Evolutionary conservation across 1,140 invertebrate genomes (phyloP), one percentile per base, ranked within the genome.

Genomic region (Colletes gigas): DNA sequence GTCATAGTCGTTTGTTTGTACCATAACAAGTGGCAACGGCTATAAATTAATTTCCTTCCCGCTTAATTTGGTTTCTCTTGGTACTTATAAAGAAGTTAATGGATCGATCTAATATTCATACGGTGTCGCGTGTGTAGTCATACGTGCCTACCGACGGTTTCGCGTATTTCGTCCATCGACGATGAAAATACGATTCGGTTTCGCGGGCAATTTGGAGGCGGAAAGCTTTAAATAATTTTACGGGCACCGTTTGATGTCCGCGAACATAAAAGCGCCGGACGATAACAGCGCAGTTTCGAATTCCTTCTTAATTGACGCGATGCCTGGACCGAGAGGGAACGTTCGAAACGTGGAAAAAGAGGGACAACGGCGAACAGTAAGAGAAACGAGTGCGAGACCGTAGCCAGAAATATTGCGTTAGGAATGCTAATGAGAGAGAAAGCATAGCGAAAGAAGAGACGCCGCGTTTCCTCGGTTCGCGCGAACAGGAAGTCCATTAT

Each of bases 391-490:
- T 39, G 30, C 1, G 50, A 74, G 62, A n/a, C 47, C 55, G 57
- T 30, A 30, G 55, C 55, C 50, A 82, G 71, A 82, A 82, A 78
- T 73, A 68, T 78, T 71, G 80, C 65, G 70, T 80, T 78, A 78
- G 60, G 55, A 69, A 84, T 78, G 74, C 69, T 82, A 66, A 78
- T 82, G 81, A 79, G 75, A 78, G 52, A 21, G 69, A 68, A 65
- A 47, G 59, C 19, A 12, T 15, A 30, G 55, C n/a, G 50, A 55
- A 66, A 81, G 65, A 52, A 54, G 79, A 39, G 41, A 54, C 8
- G 73, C 65, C 44, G 50, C 52, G 21, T 54, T 50, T 41, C 7
- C 78, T 52, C 55, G 55, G 63, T 81, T 47, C 65, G 15, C 79
- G 60, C 3, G 44, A 67, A 54, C 62, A 14, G 47, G 47, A 81